phyloP scores from a whole-genome alignment of 2,888 invertebrate genomes.

The Endomychus coccineus region DNA sequence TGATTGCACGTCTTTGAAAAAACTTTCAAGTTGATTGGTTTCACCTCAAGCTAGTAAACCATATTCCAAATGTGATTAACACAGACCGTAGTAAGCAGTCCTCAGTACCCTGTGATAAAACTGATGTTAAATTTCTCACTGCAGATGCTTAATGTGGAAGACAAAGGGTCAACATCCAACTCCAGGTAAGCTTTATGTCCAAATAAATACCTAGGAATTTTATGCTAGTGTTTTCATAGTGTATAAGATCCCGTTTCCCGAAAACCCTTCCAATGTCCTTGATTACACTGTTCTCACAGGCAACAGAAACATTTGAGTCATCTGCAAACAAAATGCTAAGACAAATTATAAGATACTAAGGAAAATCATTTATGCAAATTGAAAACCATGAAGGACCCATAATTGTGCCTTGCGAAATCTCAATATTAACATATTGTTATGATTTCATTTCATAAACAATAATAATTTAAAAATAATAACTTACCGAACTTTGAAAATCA shows the following conservation, averaged over 20 bases:
- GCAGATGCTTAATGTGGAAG: constrained; percentile 1
- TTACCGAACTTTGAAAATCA: too few species aligned
- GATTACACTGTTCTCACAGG: not conserved
- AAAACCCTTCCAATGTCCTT: constrained; percentile 3
- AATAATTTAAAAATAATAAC: too few species aligned
- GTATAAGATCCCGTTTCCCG: not conserved
- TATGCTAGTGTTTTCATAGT: not conserved
- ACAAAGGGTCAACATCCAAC: not conserved
- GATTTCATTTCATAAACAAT: too few species aligned
- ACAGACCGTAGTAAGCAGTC: constrained; percentile 2
- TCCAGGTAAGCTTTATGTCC: too few species aligned
- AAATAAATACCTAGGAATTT: constrained; percentile 1
- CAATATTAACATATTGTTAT: too few species aligned
- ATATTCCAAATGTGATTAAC: constrained; percentile 4
- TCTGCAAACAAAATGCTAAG: constrained; percentile 3
- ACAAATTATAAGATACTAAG: not conserved
- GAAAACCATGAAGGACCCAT: not conserved
- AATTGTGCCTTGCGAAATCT: too few species aligned
- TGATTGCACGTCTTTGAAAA: constrained; percentile 5
- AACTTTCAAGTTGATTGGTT: not conserved
- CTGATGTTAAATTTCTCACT: constrained; percentile 4
- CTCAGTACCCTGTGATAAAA: constrained; percentile 1
- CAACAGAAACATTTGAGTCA: not conserved
- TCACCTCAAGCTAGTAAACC: constrained; percentile 1
- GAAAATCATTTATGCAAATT: constrained; percentile 6